These are phyloP conservation scores for Eremophila alpestris DNA, from an alignment of 2,797 vertebrate species.

Conservation along the genomic window DNA sequence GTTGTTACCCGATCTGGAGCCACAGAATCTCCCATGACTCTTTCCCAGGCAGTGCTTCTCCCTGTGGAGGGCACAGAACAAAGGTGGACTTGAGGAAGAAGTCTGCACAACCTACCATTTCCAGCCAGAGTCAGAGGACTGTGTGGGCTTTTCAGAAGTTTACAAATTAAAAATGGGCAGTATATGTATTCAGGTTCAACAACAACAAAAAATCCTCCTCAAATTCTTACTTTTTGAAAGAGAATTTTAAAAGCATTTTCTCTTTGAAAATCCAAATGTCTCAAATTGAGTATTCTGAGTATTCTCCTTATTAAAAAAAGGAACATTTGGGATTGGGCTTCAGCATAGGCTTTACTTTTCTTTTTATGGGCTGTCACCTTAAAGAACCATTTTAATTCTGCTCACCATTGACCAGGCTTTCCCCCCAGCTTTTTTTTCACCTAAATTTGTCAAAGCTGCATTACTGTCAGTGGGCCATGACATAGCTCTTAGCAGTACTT, in stretches of 20 bases:
- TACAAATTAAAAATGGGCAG: neutral
- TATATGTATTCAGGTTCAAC: neutral
- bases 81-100: neutral
- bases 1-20: neutral
- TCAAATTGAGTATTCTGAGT: neutral
- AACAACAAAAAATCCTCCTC: neutral
- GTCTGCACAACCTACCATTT: rapidly evolving
- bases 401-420: neutral
- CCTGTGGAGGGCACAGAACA: neutral
- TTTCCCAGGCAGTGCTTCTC: neutral
- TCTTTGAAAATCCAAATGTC: neutral
- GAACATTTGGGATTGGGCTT: neutral
- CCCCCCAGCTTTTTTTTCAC: neutral
- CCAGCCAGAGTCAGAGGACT: neutral
- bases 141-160: neutral
- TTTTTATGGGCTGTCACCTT: neutral
- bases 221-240: neutral
- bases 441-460: neutral
- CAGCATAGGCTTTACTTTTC: neutral
- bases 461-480: neutral
- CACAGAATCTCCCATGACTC: neutral
- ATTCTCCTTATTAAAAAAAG: neutral
- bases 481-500: neutral
- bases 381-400: neutral
- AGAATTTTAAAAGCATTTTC: neutral